These are phyloP conservation scores for human DNA, from an alignment of 2,113 vertebrate species.

Conservation along the genomic window DNA sequence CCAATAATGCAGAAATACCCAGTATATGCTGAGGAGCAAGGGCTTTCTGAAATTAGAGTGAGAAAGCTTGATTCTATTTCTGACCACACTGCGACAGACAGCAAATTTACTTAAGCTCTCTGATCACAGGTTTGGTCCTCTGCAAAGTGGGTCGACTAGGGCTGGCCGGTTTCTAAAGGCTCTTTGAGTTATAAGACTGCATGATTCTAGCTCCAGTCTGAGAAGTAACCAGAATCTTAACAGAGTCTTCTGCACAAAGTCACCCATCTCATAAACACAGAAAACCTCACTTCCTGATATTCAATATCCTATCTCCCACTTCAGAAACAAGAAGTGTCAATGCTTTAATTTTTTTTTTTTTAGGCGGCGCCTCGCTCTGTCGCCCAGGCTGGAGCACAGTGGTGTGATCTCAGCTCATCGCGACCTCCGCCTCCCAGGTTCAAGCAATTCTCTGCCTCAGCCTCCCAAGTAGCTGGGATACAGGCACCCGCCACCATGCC, in stretches of 20 bases:
- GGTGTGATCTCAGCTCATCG: too few species aligned
- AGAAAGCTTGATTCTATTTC: neutral
- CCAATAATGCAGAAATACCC: neutral
- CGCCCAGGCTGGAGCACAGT: too few species aligned
- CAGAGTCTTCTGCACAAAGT: neutral
- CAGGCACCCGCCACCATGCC: too few species aligned
- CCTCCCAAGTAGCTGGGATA: too few species aligned
- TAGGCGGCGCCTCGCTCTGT: too few species aligned
- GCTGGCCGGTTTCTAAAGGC: neutral
- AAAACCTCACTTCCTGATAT: neutral
- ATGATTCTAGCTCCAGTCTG: neutral
- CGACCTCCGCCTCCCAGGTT: too few species aligned
- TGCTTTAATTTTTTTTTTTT: too few species aligned
- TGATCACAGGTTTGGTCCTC: neutral
- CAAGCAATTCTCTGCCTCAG: too few species aligned
- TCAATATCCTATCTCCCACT: neutral
- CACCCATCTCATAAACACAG: neutral
- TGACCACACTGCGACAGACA: neutral
- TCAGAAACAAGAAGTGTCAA: conserved; percentile 6
- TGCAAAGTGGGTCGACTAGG: neutral
- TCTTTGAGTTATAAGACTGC: neutral
- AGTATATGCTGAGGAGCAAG: neutral
- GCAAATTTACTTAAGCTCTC: neutral
- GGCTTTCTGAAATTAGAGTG: neutral
- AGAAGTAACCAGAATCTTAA: neutral